Percentiles rank a stretch among this genome's conserved stretches.
Evolutionary conservation across 2,113 vertebrate genomes (phyloP).

Genomic region (Edolisoma coerulescens): DNA sequence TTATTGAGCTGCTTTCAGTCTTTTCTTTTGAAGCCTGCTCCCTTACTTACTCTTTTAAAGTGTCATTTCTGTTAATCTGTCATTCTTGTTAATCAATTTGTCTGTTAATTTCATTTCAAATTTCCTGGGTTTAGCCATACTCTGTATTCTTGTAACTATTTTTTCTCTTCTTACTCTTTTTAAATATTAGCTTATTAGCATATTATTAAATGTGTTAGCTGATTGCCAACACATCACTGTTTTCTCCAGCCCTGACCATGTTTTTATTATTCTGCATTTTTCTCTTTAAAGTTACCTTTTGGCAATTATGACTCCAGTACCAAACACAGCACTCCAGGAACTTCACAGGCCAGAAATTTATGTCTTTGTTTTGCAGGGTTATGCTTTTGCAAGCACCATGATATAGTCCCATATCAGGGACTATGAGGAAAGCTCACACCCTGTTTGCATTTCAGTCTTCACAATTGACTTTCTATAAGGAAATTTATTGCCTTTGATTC

Average conservation of each 20-base stretch:
- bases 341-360: neutral
- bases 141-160: neutral
- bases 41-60: neutral
- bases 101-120: neutral
- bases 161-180: neutral
- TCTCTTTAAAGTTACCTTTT: neutral
- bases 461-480: neutral
- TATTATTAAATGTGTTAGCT: too few relatives aligned
- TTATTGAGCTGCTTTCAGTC: neutral
- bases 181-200: too few relatives aligned
- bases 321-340: neutral
- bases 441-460: neutral
- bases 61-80: neutral
- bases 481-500: neutral
- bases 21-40: neutral
- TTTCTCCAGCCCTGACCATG: neutral
- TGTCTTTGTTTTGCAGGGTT: neutral
- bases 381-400: neutral
- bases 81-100: neutral
- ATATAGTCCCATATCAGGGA: neutral
- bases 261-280: neutral
- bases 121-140: neutral
- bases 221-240: rapidly evolving
- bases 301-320: neutral
- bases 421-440: neutral